Percentiles rank a stretch among this genome's conserved stretches.
Conservation (phyloP, 2,113 vertebrate genomes). For the Psittacara wagleri region DNA sequence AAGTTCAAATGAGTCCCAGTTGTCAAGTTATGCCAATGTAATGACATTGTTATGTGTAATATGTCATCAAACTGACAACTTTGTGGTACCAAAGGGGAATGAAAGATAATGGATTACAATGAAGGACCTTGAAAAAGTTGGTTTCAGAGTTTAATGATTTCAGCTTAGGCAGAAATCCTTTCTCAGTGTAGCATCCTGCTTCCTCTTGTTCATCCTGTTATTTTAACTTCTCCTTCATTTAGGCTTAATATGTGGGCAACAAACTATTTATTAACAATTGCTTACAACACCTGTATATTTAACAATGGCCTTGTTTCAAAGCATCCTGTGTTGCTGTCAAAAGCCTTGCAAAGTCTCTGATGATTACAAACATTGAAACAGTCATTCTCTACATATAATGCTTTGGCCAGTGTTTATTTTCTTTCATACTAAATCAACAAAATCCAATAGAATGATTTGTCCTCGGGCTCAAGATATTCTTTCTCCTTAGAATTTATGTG, state of each 20-base stretch:
- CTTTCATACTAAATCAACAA: neutral
- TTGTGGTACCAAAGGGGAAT: slow-evolving; percentile 18
- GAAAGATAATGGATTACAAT: slow-evolving; percentile 38
- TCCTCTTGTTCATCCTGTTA: neutral
- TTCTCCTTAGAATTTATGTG: neutral
- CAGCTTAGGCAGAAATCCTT: neutral
- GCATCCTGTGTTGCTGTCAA: neutral
- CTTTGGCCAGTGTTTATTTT: neutral
- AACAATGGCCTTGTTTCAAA: neutral
- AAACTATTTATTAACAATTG: neutral
- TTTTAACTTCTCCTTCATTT: neutral
- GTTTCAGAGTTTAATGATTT: slow-evolving; percentile 3
- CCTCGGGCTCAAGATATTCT: neutral
- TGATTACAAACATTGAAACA: neutral
- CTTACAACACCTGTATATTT: neutral
- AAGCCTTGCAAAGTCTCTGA: neutral
- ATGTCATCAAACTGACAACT: slow-evolving; percentile 36
- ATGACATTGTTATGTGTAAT: slow-evolving; percentile 49
- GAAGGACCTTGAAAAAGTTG: slow-evolving; percentile 50
- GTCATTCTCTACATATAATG: neutral
- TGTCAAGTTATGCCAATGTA: slow-evolving; percentile 35
- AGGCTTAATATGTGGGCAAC: neutral
- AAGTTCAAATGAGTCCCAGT: slow-evolving; percentile 56
- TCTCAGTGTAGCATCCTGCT: neutral
- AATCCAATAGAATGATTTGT: neutral